Conservation (phyloP, 2,888 invertebrate genomes). For the Adineta ricciae region DNA sequence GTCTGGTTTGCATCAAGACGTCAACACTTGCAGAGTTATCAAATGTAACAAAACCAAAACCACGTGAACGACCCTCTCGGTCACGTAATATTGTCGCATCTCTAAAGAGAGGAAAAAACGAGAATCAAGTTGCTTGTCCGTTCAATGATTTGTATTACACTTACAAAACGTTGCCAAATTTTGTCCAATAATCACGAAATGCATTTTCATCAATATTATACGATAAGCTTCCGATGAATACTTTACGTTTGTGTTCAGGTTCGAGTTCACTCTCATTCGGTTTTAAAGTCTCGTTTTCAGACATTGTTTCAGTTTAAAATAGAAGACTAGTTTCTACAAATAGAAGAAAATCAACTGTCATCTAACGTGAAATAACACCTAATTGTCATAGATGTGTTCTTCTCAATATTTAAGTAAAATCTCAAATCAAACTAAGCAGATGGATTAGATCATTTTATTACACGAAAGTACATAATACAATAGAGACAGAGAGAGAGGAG, state of each 20-base stretch:
- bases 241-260: conserved; percentile 31
- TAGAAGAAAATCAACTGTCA: background rate
- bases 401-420: background rate
- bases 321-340: background rate
- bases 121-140: background rate
- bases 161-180: conserved; percentile 25
- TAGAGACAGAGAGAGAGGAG: background rate
- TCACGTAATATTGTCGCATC: conserved; percentile 29
- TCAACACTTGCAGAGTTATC: conserved; percentile 88
- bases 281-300: background rate
- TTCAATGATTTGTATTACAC: background rate
- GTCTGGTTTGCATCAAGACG: conserved; percentile 69
- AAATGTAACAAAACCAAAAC: conserved; percentile 96
- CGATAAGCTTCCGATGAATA: conserved; percentile 33
- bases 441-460: background rate
- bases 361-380: too few species aligned
- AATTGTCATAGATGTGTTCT: too few species aligned
- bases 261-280: background rate
- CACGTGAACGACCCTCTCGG: conserved; percentile 61
- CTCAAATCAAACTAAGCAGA: background rate
- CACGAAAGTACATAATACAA: background rate
- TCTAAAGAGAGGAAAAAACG: background rate
- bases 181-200: conserved; percentile 28
- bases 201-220: conserved; percentile 29
- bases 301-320: background rate